Evolutionary conservation across 2,888 invertebrate species (phyloP).

Genomic region (Zygothrica quintamaculata): DNA sequence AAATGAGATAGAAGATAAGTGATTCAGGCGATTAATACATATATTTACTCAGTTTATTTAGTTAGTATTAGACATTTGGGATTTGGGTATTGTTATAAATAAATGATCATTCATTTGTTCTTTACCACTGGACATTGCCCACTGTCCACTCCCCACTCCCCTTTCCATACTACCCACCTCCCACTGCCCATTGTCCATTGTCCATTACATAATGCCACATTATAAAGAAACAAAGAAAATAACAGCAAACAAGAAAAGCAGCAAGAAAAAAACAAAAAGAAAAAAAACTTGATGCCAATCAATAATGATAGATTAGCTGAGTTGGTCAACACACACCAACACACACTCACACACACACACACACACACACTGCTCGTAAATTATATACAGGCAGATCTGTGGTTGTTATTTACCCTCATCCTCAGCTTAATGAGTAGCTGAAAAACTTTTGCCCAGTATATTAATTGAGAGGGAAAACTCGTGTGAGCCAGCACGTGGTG

Average conservation of each 20-base stretch:
- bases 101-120: constrained; percentile 61
- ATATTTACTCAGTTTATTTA: constrained; percentile 29
- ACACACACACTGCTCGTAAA: constrained; percentile 52
- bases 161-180: background rate
- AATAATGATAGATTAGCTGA: constrained; percentile 76
- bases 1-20: constrained; percentile 56
- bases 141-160: background rate
- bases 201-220: constrained; percentile 57
- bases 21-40: constrained; percentile 44
- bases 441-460: constrained; percentile 57
- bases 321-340: constrained; percentile 19
- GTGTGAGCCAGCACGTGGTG: constrained; percentile 41
- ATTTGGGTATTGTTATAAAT: constrained; percentile 59
- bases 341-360: constrained; percentile 17
- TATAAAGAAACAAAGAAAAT: constrained; percentile 18
- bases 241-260: too few species aligned
- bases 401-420: constrained; percentile 10
- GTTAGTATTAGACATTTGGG: constrained; percentile 18
- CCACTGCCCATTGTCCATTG: constrained; percentile 2
- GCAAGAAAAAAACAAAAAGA: constrained; percentile 12
- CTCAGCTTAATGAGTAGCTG: constrained; percentile 58
- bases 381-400: constrained; percentile 42
- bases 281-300: constrained; percentile 65
- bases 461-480: constrained; percentile 58
- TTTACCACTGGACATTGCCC: constrained; percentile 1